Conservation (phyloP, 2,888 invertebrate genomes). For the Fragum sueziense region DNA sequence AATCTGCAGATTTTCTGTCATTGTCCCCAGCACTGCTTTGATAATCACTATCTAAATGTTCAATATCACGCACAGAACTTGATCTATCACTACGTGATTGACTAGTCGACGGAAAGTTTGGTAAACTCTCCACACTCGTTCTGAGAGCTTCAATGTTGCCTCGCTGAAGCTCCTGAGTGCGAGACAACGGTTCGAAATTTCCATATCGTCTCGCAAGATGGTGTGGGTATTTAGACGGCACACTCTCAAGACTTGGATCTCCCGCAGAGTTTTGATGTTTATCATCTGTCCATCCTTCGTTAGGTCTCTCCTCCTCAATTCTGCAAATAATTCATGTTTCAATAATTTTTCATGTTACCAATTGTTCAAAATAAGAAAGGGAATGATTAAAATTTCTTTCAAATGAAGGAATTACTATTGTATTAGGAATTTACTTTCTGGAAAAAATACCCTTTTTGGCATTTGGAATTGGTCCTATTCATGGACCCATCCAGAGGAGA, state of each 20-base stretch:
- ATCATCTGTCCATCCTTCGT: background rate
- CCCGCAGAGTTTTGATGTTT: background rate
- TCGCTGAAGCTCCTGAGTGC: slow-evolving; percentile 52
- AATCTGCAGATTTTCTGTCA: slow-evolving; percentile 25
- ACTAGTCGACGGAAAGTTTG: slow-evolving; percentile 34
- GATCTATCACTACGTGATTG: slow-evolving; percentile 27
- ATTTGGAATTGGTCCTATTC: too few species aligned
- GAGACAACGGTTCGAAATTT: slow-evolving; percentile 45
- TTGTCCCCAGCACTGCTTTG: slow-evolving; percentile 50
- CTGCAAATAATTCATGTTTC: background rate
- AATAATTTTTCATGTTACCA: too few species aligned
- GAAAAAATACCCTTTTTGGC: too few species aligned
- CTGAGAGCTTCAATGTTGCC: slow-evolving; percentile 40
- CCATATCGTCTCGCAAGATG: slow-evolving; percentile 25
- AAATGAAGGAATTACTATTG: too few species aligned
- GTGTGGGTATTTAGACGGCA: slow-evolving; percentile 11
- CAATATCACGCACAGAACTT: slow-evolving; percentile 43
- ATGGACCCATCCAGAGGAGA: too few species aligned
- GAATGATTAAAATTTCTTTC: too few species aligned
- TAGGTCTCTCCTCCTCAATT: slow-evolving; percentile 14
- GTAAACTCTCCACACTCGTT: slow-evolving; percentile 52
- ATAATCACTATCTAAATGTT: slow-evolving; percentile 57
- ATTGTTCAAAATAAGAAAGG: too few species aligned
- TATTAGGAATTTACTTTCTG: too few species aligned
- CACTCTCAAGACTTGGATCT: background rate